Evolutionary conservation across 2,888 invertebrate genomes (phyloP).

Genomic region (Timandra comae): DNA sequence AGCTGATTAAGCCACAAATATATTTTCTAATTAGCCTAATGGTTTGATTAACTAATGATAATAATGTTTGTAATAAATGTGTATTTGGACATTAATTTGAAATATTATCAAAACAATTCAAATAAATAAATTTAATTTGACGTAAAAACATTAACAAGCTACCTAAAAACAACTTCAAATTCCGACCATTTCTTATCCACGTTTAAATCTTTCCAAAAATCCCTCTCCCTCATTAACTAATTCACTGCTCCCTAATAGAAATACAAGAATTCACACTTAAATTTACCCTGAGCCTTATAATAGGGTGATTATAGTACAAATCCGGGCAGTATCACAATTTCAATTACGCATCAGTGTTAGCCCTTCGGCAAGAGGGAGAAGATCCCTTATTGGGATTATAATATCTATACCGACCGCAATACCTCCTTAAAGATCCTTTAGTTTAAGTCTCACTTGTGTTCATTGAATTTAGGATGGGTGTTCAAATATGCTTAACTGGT

Average conservation of each 20-base stretch:
- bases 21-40: too few relatives aligned
- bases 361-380: constrained; percentile 10
- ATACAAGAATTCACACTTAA: constrained; percentile 24
- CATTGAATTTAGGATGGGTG: too few relatives aligned
- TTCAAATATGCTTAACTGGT: constrained; percentile 8
- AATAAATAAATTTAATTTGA: too few relatives aligned
- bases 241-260: constrained; percentile 15
- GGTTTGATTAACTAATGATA: too few relatives aligned
- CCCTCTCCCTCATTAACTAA: constrained; percentile 9
- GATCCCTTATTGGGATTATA: constrained; percentile 15
- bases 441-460: constrained; percentile 11
- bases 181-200: background rate
- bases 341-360: constrained; percentile 23
- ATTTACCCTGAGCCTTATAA: constrained; percentile 27
- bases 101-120: too few relatives aligned
- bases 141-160: too few relatives aligned
- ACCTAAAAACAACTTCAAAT: too few relatives aligned
- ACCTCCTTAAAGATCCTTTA: constrained; percentile 15
- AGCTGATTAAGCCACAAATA: too few relatives aligned
- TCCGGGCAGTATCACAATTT: constrained; percentile 21
- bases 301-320: constrained; percentile 39
- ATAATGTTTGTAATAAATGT: too few relatives aligned
- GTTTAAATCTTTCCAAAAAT: background rate
- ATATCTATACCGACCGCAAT: constrained; percentile 18
- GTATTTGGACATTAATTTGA: too few relatives aligned